phyloP scores from a whole-genome alignment of 2,888 invertebrate genomes.

The Erannis defoliaria region DNA sequence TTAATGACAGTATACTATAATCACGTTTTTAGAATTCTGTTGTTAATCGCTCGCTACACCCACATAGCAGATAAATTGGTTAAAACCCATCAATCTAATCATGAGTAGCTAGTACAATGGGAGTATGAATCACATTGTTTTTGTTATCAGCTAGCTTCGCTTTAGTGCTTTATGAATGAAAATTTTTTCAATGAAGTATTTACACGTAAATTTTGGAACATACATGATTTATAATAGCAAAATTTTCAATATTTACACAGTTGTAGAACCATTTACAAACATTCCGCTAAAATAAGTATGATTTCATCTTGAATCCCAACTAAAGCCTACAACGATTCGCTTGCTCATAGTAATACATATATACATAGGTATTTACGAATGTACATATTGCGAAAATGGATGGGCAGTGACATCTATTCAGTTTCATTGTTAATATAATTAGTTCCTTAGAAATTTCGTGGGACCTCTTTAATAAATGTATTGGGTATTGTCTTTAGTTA shows the following conservation, averaged over 20 bases:
- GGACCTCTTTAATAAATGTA: conserved; percentile 15
- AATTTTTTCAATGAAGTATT: conserved; percentile 28
- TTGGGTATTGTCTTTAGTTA: conserved; percentile 18
- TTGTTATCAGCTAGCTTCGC: conserved; percentile 15
- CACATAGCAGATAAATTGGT: conserved; percentile 11
- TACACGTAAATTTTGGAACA: conserved; percentile 12
- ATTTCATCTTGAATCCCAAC: conserved; percentile 12
- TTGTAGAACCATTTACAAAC: conserved; percentile 8
- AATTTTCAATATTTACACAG: conserved; percentile 24
- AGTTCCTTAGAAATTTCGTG: conserved; percentile 13
- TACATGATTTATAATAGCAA: conserved; percentile 14
- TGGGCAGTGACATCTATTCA: neutral
- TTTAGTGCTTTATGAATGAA: conserved; percentile 27
- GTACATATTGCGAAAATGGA: neutral
- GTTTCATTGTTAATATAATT: neutral
- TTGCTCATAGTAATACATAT: neutral
- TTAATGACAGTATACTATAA: too few species aligned
- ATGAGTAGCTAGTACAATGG: conserved; percentile 2
- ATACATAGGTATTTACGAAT: neutral
- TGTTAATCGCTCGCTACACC: neutral
- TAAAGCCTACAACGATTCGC: neutral
- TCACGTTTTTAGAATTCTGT: neutral
- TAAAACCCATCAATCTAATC: conserved; percentile 6
- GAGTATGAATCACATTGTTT: conserved; percentile 19
- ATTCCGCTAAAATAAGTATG: conserved; percentile 5